Evolutionary conservation across 1,140 invertebrate species (phyloP), one percentile per base, ranked within the genome.

Genomic region (Cyrtorhinus lividipennis): DNA sequence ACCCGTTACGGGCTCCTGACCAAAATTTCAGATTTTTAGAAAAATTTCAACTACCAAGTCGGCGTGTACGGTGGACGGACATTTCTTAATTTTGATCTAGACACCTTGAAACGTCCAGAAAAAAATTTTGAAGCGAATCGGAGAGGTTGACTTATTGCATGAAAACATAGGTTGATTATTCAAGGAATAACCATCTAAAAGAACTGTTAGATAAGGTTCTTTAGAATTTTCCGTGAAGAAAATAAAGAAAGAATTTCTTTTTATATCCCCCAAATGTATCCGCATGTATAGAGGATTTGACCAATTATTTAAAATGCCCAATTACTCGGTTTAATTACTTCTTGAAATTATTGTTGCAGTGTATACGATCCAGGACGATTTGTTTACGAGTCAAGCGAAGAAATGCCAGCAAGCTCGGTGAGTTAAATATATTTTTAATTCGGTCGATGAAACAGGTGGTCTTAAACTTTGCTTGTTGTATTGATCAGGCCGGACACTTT

Each of bases 321-420:
- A 22, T 12, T 10, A 15, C 48, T 5, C 20, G 18, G 5, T 53
- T 56, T 56, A 56, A 56, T 62, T 61, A 61, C 18, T 61, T 45
- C 12, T 18, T 30, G n/a, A n/a, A n/a, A 8, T 66, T 68, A 66
- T 62, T 68, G 71, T 85, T 88, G 62, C 78, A 95, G 92, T 95
- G 92, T 75, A 95, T 96, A 72, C 84, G 88, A 74, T 94, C 91
- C 44, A 84, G 91, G 72, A 91, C 90, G 69, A 95, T 96, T 77
- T 93, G 90, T 73, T 77, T 96, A 27, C 83, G 92, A 63, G 90
- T 96, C 60, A 92, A 91, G 73, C 79, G 91, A 72, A 83, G 86
- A 71, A 89, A 84, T 69, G 86, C 89, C 67, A 87, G 84, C 62
- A 83, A 88, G 78, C 77, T 92, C 72, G 86, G 90, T 94, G 74